phyloP scores from a whole-genome alignment of 2,797 vertebrate genomes.

The Loris lydekkerianus region DNA sequence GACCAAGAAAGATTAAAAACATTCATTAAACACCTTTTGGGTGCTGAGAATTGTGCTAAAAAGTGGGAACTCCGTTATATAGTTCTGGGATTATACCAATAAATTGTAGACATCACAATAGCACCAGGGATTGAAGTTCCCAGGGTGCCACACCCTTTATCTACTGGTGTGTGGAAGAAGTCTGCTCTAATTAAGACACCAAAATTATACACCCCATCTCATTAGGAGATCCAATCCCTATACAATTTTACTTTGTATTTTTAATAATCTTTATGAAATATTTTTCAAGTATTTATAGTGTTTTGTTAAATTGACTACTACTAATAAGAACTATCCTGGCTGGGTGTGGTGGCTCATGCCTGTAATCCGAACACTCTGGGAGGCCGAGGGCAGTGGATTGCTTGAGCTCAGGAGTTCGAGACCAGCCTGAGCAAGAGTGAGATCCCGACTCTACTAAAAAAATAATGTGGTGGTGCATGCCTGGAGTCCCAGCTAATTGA shows the following conservation, averaged over 20 bases:
- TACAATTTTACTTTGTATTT: slow-evolving; percentile 53
- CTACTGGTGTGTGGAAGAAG: neutral
- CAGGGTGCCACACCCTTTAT: neutral
- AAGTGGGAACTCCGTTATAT: neutral
- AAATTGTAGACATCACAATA: neutral
- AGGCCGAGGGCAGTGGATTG: too few species aligned
- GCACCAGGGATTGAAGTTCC: neutral
- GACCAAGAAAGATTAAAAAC: neutral
- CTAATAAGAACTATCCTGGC: neutral
- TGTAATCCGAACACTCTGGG: too few species aligned
- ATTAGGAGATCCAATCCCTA: slow-evolving; percentile 19
- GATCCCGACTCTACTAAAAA: too few species aligned
- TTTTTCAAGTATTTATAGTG: slow-evolving; percentile 56
- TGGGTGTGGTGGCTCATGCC: too few species aligned
- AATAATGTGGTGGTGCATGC: too few species aligned
- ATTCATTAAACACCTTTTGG: neutral
- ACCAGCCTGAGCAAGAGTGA: too few species aligned
- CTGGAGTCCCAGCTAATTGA: too few species aligned
- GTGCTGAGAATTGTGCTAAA: neutral
- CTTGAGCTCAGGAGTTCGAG: too few species aligned
- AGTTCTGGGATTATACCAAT: neutral
- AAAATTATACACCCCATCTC: neutral
- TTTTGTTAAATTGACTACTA: slow-evolving; percentile 56
- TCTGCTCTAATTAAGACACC: neutral
- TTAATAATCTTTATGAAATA: slow-evolving; percentile 43